Evolutionary conservation across 2,113 vertebrate genomes (phyloP).

Genomic region (Pimephales promelas): DNA sequence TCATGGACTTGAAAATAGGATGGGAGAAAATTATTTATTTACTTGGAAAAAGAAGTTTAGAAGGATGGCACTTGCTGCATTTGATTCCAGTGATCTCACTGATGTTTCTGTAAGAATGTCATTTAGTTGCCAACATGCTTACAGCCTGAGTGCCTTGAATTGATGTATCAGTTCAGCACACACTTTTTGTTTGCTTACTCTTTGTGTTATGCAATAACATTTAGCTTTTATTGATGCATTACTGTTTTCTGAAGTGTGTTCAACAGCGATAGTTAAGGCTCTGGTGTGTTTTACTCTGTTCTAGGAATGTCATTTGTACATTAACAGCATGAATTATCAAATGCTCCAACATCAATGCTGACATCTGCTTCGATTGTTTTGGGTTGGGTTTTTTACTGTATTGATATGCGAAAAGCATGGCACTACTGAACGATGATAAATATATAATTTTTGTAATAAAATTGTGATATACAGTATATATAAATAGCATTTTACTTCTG

Average conservation of each 20-base stretch:
- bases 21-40: background rate
- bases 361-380: slow-evolving; percentile 75
- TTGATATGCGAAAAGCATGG: slow-evolving; percentile 85
- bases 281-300: slow-evolving; percentile 78
- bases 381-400: slow-evolving; percentile 82
- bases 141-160: slow-evolving; percentile 86
- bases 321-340: slow-evolving; percentile 79
- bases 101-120: slow-evolving; percentile 77
- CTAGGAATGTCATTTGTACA: slow-evolving; percentile 79
- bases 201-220: slow-evolving; percentile 64
- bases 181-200: slow-evolving; percentile 69
- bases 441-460: slow-evolving; percentile 84
- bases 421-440: slow-evolving; percentile 78
- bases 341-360: slow-evolving; percentile 70
- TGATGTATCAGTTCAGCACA: slow-evolving; percentile 74
- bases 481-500: background rate
- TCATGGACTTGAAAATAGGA: slow-evolving; percentile 74
- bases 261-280: background rate
- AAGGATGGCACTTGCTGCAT: slow-evolving; percentile 62
- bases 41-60: background rate
- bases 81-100: slow-evolving; percentile 69
- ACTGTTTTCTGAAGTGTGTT: background rate
- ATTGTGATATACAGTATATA: slow-evolving; percentile 72
- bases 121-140: slow-evolving; percentile 81
- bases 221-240: slow-evolving; percentile 54